These are phyloP conservation scores for Fragum fragum DNA, from an alignment of 2,888 invertebrate species.

Conservation along the genomic window DNA sequence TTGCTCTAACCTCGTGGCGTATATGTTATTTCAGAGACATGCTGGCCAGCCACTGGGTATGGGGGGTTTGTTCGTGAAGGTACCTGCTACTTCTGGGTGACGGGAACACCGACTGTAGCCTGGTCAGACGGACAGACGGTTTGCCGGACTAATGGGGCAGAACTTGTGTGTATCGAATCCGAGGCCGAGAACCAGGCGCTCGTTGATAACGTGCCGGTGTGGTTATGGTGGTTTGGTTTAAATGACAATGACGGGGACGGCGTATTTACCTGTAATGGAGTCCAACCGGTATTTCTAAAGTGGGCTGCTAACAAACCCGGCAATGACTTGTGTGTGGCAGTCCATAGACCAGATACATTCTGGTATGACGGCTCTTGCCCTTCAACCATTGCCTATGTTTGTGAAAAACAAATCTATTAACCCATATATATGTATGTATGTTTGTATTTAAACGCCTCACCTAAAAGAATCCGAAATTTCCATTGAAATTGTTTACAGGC, in stretches of 20 bases:
- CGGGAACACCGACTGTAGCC: not conserved
- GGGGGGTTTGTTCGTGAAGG: conserved; percentile 16
- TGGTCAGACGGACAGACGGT: not conserved
- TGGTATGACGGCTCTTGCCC: conserved; percentile 15
- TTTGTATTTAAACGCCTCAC: too few relatives aligned
- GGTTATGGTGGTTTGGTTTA: conserved; percentile 25
- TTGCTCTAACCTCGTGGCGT: too few relatives aligned
- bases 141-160: conserved; percentile 6
- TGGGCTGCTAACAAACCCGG: conserved; percentile 10
- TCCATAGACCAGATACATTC: not conserved
- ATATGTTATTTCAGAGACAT: not conserved
- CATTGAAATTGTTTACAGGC: too few relatives aligned
- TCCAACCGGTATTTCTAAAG: not conserved
- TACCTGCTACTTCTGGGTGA: conserved; percentile 17
- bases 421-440: too few relatives aligned
- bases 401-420: conserved; percentile 12
- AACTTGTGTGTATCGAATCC: conserved; percentile 25
- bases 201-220: conserved; percentile 8
- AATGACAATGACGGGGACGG: not conserved
- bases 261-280: conserved; percentile 16
- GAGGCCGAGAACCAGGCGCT: conserved; percentile 17
- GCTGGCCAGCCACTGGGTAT: conserved; percentile 9
- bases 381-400: conserved; percentile 4
- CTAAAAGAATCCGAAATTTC: too few relatives aligned
- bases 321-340: not conserved